Percentiles rank a stretch among this genome's conserved stretches.
These are phyloP conservation scores for Antennarius maculatus DNA, from an alignment of 2,797 vertebrate genomes.

Conservation along the genomic window DNA sequence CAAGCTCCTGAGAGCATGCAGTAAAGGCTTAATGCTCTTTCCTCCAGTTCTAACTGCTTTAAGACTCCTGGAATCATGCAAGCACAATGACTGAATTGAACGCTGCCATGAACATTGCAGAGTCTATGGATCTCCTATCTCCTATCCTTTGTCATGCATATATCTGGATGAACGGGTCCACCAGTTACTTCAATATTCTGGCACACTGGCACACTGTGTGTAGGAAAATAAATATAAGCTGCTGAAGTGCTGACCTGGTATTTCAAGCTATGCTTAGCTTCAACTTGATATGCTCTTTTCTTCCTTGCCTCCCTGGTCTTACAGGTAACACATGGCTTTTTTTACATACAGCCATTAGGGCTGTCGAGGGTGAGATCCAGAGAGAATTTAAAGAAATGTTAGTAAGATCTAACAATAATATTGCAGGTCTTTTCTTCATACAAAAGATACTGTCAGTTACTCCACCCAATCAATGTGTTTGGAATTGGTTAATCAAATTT, in stretches of 20 bases:
- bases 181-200: background rate
- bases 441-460: conserved; percentile 36
- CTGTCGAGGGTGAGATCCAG: background rate
- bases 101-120: too few relatives aligned
- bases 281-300: background rate
- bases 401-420: background rate
- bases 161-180: background rate
- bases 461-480: conserved; percentile 23
- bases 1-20: background rate
- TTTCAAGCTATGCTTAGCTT: conserved; percentile 19
- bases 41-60: too few relatives aligned
- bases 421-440: background rate
- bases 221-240: background rate
- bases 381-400: background rate
- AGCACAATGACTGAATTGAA: too few relatives aligned
- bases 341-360: conserved; percentile 1
- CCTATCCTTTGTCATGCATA: background rate
- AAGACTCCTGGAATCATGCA: too few relatives aligned
- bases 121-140: background rate
- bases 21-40: background rate
- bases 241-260: conserved; percentile 13
- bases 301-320: background rate
- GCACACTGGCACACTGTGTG: background rate
- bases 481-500: conserved; percentile 29
- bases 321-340: conserved; percentile 9